These are phyloP conservation scores for Balearica regulorum DNA, from an alignment of 2,797 vertebrate genomes.

Conservation along the genomic window DNA sequence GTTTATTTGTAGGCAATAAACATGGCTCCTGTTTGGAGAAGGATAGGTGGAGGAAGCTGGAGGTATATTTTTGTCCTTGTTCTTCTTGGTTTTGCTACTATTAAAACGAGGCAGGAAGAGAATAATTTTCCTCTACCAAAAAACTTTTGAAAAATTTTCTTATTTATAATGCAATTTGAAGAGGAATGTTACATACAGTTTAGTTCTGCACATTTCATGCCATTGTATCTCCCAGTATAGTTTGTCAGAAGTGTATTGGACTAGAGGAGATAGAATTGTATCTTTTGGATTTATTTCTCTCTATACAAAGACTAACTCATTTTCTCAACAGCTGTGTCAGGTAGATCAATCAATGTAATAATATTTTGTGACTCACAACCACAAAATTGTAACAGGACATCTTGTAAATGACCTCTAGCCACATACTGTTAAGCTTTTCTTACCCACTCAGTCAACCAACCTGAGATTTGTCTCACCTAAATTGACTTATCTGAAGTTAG, in stretches of 20 bases:
- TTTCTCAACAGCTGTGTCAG: not conserved
- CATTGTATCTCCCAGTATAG: not conserved
- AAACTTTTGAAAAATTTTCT: not conserved
- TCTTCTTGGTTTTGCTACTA: not conserved
- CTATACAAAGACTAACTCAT: not conserved
- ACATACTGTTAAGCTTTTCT: not conserved
- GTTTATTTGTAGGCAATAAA: not conserved
- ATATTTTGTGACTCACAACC: not conserved
- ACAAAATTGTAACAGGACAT: not conserved
- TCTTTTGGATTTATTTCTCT: not conserved
- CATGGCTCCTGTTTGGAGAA: not conserved
- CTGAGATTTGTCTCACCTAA: conserved; percentile 1
- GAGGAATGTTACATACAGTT: not conserved
- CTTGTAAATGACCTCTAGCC: conserved; percentile 2
- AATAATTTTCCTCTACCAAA: not conserved
- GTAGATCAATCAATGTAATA: conserved; percentile 1
- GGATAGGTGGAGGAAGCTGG: not conserved
- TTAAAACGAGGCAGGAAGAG: not conserved
- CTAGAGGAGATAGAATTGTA: not conserved
- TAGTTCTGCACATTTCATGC: not conserved
- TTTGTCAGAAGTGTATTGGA: not conserved
- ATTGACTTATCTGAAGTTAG: conserved; percentile 4
- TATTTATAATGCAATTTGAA: not conserved
- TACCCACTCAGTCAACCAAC: not conserved
- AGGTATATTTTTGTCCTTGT: not conserved